Evolutionary conservation across 2,888 invertebrate species (phyloP), one percentile per base, ranked within the genome.

Genomic region (Pristionchus japonicus): DNA sequence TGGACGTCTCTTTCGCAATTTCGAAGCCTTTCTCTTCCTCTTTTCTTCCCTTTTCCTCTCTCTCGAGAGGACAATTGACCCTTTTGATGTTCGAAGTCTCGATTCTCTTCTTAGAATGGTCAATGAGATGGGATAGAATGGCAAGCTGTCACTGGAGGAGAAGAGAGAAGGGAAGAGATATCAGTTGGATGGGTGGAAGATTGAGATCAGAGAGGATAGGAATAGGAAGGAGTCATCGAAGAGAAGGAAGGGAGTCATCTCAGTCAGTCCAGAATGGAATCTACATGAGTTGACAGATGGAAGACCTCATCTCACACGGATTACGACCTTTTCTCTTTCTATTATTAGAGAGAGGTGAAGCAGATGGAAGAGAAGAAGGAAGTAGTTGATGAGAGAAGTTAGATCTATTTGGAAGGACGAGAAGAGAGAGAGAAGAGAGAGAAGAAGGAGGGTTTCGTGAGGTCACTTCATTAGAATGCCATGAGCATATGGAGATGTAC

Each of bases 401-500:
- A 6, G 27, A 80, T n/a, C 2, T 47, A 20, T 40, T 74, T 13
- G 17, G 74, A 37, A 20, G 15, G 80, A 47, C n/a, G n/a, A n/a
- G n/a, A n/a, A n/a, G n/a, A n/a, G n/a, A n/a, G n/a, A n/a, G n/a
- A n/a, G n/a, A n/a, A n/a, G 31, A 27, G 31, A 80, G 11, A 9
- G 43, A 43, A 11, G 27, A 23, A 80, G 7, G 77, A 43, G 7
- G 34, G 27, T 49, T n/a, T 80, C 74, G 74, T 74, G 74, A 74
- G 40, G n/a, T n/a, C 37, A 74, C 37, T 37, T 74, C 74, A 74
- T 40, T 40, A 74, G 40, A 74, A 74, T 74, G 40, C 23, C 7
- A 7, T 74, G 74, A 74, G 64, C 64, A 67, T 67, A 67, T 67
- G 64, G 64, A 40, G 40, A 57, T n/a, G 84, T 40, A n/a, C 47